Percentiles rank a stretch among this genome's conserved stretches.
Evolutionary conservation across 2,113 vertebrate species (phyloP).

Genomic region (Ailurus styani): DNA sequence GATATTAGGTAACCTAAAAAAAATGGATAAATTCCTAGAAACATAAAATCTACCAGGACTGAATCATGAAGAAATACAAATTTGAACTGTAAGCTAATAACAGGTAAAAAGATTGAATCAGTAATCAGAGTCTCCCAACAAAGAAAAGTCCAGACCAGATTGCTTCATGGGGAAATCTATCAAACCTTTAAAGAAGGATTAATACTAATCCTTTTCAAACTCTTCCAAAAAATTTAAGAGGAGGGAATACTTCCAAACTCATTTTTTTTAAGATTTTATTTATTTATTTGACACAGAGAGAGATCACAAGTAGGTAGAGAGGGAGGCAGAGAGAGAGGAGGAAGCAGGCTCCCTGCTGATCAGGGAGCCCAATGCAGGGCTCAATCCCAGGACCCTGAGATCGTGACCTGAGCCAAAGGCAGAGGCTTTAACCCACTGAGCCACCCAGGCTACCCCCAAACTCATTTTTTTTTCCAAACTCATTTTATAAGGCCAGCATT

Average conservation of each 20-base stretch:
- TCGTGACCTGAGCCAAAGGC: too few species aligned
- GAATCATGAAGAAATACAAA: not conserved
- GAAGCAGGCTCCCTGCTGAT: too few species aligned
- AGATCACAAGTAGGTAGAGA: too few species aligned
- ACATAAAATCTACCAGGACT: not conserved
- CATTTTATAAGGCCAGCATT: not conserved
- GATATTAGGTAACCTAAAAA: not conserved
- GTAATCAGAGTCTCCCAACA: not conserved
- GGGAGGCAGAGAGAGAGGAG: too few species aligned
- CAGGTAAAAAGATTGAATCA: not conserved
- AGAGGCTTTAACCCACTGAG: too few species aligned
- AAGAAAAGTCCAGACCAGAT: not conserved
- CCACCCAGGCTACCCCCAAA: too few species aligned
- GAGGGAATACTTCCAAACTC: not conserved
- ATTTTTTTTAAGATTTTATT: too few species aligned
- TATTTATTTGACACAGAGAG: too few species aligned
- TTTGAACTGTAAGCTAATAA: not conserved
- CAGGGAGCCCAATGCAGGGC: too few species aligned
- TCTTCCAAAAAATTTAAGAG: not conserved
- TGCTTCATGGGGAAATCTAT: not conserved
- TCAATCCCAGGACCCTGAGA: too few species aligned
- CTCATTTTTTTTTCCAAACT: too few species aligned
- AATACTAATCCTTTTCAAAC: not conserved
- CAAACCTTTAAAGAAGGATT: not conserved
- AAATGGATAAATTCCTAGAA: not conserved